Evolutionary conservation across 30 jellyfish, hydroid and myxozoan species (phyloP), one percentile per base, ranked within the genome.

Genomic region (Turritopsis rubra): DNA sequence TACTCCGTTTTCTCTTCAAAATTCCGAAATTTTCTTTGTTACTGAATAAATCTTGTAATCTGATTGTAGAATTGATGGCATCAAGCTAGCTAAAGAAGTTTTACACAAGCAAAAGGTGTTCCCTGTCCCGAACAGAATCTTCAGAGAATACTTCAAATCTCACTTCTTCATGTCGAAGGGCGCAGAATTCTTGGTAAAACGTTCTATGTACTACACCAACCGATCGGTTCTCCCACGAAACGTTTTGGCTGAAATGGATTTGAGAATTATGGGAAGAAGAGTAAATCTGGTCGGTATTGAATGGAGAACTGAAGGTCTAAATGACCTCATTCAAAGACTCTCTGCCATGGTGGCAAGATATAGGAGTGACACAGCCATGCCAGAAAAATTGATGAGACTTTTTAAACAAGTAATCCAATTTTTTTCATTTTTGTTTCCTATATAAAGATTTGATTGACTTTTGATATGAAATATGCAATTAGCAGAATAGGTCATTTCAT

Each of bases 211-310:
- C 19, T 68, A n/a, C 30, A 27, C 30, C 16, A 68, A 68, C 1
- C 28, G 21, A 1, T n/a, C 77, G 16, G 77, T 68, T 68, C 16
- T 68, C 16, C 77, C 77, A 68, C 28, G 77, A 9, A 68, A 22
- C 30, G 16, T 68, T n/a, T 8, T 23, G 31, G 30, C 23, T 27
- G 30, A 68, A 19, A 23, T 68, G 4, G 77, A 9, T 0, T 9
- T 68, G 28, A 68, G 28, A 22, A 23, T 68, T 22, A 68, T 68
- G 77, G 77, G 77, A 7, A 23, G 30, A 68, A 16, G 77, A 68
- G 30, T 68, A 8, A 68, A 68, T 68, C 28, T 68, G 9, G 31
- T 68, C 77, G 77, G 30, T 68, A 27, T 68, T 68, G 77, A 68
- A n/a, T n/a, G 28, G 77, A 0, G 77, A 27, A 22, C 77, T 9